A percentile compares a stretch with the other conserved stretches of the same genome.
Evolutionary conservation across 2,113 vertebrate genomes (phyloP).

Genomic region (Puntigrus tetrazona): DNA sequence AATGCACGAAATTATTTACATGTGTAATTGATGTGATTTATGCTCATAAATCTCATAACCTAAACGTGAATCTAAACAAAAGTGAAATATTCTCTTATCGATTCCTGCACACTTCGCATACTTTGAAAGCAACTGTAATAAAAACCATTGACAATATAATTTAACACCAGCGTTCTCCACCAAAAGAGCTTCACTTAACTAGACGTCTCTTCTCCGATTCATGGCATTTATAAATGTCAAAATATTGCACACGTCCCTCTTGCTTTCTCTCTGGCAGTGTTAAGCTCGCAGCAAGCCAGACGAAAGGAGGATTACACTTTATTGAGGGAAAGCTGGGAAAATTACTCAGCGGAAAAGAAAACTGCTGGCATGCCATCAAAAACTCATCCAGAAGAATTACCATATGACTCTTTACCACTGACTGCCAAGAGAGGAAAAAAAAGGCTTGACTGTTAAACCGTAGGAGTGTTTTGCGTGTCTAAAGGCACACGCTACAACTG

Average conservation of each 20-base stretch:
- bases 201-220: slow-evolving; percentile 18
- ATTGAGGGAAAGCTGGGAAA: slow-evolving; percentile 40
- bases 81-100: neutral
- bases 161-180: neutral
- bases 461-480: slow-evolving; percentile 28
- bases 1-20: neutral
- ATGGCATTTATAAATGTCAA: slow-evolving; percentile 33
- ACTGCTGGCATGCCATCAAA: slow-evolving; percentile 51
- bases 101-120: neutral
- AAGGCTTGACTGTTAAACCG: neutral
- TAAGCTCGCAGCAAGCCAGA: slow-evolving; percentile 21
- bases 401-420: slow-evolving; percentile 48
- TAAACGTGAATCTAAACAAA: neutral
- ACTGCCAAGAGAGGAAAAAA: slow-evolving; percentile 39
- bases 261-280: slow-evolving; percentile 10
- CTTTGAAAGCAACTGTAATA: neutral
- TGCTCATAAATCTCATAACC: neutral
- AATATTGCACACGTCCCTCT: slow-evolving; percentile 34
- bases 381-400: slow-evolving; percentile 47
- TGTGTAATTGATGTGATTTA: too few species aligned
- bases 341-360: slow-evolving; percentile 44
- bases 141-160: neutral
- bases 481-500: slow-evolving; percentile 41
- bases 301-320: slow-evolving; percentile 32
- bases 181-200: neutral